Base-by-base conservation (phyloP, 2,888 invertebrate species). In the Atherix ibis region DNA sequence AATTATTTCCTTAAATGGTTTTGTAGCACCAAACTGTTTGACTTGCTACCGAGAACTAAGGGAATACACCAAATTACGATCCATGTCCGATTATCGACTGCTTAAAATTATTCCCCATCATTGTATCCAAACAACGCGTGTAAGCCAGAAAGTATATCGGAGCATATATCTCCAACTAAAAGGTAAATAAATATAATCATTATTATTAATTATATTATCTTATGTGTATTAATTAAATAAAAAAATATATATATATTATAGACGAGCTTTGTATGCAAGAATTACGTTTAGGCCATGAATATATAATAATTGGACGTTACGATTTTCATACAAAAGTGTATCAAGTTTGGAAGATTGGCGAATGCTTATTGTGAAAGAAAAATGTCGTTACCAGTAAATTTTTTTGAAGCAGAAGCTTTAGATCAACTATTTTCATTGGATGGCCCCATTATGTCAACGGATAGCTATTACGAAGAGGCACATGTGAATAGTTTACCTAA, bases 61-160 rank as follows among this genome's bases (percentile, higher is more conserved):
- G 27, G 58, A 59, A 39, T 54, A 53, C 28, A 41, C 52, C 13
- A 55, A 55, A 41, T 33, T 57, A 4, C 45, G 58, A 5, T 43
- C 47, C 3, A 48, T 50, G 2, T 49, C 52, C 27, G 48, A 44
- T 22, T 50, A 41, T 38, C 43, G 49, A 9, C 24, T 55, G 3
- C 27, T 57, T 1, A 48, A 52, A 17, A 37, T 58, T 9, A 43
- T 56, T 17, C 52, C 58, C 3, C 34, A 35, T 3, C 39, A 37
- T 3, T 43, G 51, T 33, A 42, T 53, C 4, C 44, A 52, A 32
- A 50, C 51, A 0, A 53, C 57, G 1, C 44, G 44, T 3, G 34
- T 42, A 5, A 31, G 43, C 4, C 43, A 48, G 30, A 48, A 48
- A 37, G 39, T 51, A 10, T 50, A 48, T 39, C 48, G 50, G 2